Conservation (phyloP, 2,888 invertebrate species). For the Rugalucina vietnamica region DNA sequence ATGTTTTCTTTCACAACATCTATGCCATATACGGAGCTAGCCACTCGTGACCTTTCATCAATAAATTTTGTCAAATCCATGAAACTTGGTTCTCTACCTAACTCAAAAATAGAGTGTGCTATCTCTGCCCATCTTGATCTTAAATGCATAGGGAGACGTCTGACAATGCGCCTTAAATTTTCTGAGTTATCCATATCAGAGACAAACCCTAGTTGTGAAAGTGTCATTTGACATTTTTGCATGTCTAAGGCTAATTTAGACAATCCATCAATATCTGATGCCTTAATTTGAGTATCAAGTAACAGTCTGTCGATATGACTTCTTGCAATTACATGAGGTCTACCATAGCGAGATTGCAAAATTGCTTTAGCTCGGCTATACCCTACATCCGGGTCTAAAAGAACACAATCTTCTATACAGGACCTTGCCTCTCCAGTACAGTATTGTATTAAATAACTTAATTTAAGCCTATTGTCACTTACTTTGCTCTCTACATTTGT, state of each 20-base stretch:
- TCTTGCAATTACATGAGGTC: constrained; percentile 28
- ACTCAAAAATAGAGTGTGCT: constrained; percentile 28
- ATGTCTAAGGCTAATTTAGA: too few relatives aligned
- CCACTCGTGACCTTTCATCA: constrained; percentile 19
- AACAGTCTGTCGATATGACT: constrained; percentile 13
- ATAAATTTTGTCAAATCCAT: constrained; percentile 25
- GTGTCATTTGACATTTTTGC: constrained; percentile 34
- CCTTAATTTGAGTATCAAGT: not conserved
- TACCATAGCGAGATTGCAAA: constrained; percentile 21
- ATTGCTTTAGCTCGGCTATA: constrained; percentile 20
- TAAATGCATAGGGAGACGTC: constrained; percentile 22
- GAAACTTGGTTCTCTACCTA: constrained; percentile 38
- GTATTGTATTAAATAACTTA: constrained; percentile 23
- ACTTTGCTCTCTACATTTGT: constrained; percentile 11
- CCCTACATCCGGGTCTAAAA: constrained; percentile 15
- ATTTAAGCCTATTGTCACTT: not conserved
- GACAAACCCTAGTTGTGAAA: constrained; percentile 22
- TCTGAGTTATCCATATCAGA: constrained; percentile 36
- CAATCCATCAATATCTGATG: too few relatives aligned
- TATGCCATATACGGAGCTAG: constrained; percentile 23
- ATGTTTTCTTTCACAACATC: constrained; percentile 20
- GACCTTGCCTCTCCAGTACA: not conserved
- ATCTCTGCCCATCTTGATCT: constrained; percentile 33
- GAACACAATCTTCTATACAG: constrained; percentile 31
- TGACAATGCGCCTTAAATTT: constrained; percentile 27